Conservation (phyloP, 1,140 invertebrate species). For the Rhagoletis pomonella region DNA sequence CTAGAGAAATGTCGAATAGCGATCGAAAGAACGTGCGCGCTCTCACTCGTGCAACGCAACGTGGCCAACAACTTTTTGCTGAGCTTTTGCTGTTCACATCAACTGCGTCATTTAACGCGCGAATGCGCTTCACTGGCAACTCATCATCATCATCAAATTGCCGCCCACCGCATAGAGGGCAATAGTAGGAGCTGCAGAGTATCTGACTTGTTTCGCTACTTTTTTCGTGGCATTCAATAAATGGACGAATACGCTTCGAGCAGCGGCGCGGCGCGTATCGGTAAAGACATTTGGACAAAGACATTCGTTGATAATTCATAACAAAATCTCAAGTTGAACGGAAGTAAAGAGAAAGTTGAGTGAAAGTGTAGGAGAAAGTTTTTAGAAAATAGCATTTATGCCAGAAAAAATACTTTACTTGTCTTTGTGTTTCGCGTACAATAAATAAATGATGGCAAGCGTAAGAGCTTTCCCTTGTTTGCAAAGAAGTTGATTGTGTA, state of each 20-base stretch:
- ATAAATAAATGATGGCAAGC: slow-evolving; percentile 1
- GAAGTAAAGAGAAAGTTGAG: not conserved
- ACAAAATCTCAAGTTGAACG: not conserved
- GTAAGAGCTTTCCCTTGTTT: slow-evolving; percentile 35
- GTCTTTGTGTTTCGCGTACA: not conserved
- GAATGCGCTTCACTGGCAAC: slow-evolving; percentile 21
- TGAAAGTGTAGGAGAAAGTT: not conserved
- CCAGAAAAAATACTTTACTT: not conserved
- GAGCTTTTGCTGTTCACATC: slow-evolving; percentile 35
- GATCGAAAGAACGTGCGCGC: not conserved
- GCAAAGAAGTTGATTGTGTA: not conserved
- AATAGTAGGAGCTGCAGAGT: not conserved
- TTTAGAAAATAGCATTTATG: not conserved
- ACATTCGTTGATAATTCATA: slow-evolving; percentile 22
- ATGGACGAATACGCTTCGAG: not conserved
- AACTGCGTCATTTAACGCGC: not conserved
- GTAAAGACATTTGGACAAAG: slow-evolving; percentile 8
- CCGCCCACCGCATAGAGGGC: not conserved
- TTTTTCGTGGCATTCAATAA: slow-evolving; percentile 26
- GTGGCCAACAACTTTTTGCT: not conserved
- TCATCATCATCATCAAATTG: slow-evolving; percentile 14
- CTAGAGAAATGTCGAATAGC: not conserved
- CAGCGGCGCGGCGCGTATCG: not conserved
- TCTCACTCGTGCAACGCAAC: not conserved
- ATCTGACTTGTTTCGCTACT: slow-evolving; percentile 20